phyloP scores from a whole-genome alignment of 2,797 vertebrate genomes.

The Ispidina lecontei region DNA sequence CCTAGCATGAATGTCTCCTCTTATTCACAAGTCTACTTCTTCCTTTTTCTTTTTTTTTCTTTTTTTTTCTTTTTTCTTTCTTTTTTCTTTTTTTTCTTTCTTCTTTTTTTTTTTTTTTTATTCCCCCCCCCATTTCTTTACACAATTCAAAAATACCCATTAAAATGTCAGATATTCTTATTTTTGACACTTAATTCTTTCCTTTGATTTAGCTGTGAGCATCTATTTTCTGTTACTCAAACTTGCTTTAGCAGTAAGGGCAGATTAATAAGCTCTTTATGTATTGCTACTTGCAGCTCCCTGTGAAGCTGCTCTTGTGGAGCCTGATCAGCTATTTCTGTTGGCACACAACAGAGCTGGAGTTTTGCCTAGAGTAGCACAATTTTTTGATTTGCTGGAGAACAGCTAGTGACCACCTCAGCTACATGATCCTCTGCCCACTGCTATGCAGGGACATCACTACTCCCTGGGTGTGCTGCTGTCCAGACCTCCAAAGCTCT shows the following conservation, averaged over 20 bases:
- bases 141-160: neutral
- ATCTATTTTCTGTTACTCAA: neutral
- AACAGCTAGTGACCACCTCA: slow-evolving; percentile 34
- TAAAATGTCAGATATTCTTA: neutral
- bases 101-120: fast-evolving
- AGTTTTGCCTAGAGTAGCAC: slow-evolving; percentile 61
- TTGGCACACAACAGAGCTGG: slow-evolving; percentile 51
- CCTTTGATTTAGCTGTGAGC: neutral
- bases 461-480: neutral
- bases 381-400: slow-evolving; percentile 27
- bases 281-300: neutral
- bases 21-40: neutral
- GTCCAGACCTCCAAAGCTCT: neutral
- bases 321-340: slow-evolving; percentile 48
- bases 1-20: neutral
- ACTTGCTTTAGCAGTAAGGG: neutral
- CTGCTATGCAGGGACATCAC: neutral
- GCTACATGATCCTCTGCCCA: slow-evolving; percentile 36
- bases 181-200: neutral
- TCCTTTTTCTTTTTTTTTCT: fast-evolving
- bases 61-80: fast-evolving
- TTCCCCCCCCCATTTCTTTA: neutral
- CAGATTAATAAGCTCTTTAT: slow-evolving; percentile 10
- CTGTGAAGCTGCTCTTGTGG: slow-evolving; percentile 14
- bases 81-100: neutral